Conservation (phyloP, 2,888 invertebrate genomes). For the Zaprionus lineosus region DNA sequence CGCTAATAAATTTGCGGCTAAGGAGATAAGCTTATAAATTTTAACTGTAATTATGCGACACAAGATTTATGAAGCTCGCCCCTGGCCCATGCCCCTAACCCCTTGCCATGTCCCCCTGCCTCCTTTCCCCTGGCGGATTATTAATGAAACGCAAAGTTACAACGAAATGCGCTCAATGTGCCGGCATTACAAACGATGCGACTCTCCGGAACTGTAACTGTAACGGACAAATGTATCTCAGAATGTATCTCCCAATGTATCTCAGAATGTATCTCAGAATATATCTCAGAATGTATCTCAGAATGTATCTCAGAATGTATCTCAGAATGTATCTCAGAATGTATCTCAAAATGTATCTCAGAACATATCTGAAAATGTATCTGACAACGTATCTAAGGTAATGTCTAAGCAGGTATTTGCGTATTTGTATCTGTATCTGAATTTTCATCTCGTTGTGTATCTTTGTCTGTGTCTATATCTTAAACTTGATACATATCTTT, state of each 20-base stretch:
- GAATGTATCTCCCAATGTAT: neutral
- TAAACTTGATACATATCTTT: too few relatives aligned
- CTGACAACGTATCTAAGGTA: too few relatives aligned
- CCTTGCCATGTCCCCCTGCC: neutral
- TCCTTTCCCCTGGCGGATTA: conserved; percentile 45
- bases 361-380: neutral
- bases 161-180: conserved; percentile 69
- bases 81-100: conserved; percentile 1
- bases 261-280: neutral
- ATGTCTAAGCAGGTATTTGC: too few relatives aligned
- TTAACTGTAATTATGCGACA: conserved; percentile 79
- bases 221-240: too few relatives aligned
- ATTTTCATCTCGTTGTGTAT: neutral
- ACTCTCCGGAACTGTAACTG: conserved; percentile 23
- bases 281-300: neutral
- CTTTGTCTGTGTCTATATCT: conserved; percentile 1
- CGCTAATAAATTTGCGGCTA: conserved; percentile 79
- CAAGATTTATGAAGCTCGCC: conserved; percentile 71
- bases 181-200: conserved; percentile 39
- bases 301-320: neutral
- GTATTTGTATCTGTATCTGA: conserved; percentile 5
- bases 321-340: neutral
- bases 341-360: neutral
- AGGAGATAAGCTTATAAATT: conserved; percentile 79
- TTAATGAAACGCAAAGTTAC: conserved; percentile 76